phyloP scores from a whole-genome alignment of 1,140 invertebrate genomes.

The Lethocerus indicus region DNA sequence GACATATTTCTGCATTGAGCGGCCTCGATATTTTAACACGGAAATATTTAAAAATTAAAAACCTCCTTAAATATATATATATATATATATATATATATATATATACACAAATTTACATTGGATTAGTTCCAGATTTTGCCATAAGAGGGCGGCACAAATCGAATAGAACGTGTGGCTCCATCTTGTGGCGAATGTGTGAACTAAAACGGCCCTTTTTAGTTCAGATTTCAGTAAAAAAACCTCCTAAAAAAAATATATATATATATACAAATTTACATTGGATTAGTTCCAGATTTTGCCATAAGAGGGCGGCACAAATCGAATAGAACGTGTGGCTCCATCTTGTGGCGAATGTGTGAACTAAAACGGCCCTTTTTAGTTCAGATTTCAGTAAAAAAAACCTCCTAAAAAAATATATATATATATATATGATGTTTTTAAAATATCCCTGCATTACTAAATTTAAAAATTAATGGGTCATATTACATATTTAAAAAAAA shows the following conservation, averaged over 20 bases:
- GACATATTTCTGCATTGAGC: too few species aligned
- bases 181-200: not conserved
- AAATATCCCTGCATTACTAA: too few species aligned
- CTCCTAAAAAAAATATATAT: too few species aligned
- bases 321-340: not conserved
- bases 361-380: not conserved
- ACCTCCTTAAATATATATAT: too few species aligned
- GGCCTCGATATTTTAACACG: too few species aligned
- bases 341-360: not conserved
- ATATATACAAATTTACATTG: not conserved
- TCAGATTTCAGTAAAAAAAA: not conserved
- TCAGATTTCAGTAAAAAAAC: not conserved
- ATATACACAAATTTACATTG: too few species aligned
- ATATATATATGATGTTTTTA: not conserved
- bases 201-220: not conserved
- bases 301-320: not conserved
- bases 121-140: not conserved
- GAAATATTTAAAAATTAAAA: too few species aligned
- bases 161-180: not conserved
- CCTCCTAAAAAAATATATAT: too few species aligned
- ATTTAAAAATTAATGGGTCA: too few species aligned
- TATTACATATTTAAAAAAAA: too few species aligned
- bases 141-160: not conserved
- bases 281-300: not conserved
- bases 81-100: too few species aligned